Percentiles rank a stretch among this genome's conserved stretches.
These are phyloP conservation scores for Celastrina argiolus DNA, from an alignment of 2,888 invertebrate genomes.

Conservation along the genomic window DNA sequence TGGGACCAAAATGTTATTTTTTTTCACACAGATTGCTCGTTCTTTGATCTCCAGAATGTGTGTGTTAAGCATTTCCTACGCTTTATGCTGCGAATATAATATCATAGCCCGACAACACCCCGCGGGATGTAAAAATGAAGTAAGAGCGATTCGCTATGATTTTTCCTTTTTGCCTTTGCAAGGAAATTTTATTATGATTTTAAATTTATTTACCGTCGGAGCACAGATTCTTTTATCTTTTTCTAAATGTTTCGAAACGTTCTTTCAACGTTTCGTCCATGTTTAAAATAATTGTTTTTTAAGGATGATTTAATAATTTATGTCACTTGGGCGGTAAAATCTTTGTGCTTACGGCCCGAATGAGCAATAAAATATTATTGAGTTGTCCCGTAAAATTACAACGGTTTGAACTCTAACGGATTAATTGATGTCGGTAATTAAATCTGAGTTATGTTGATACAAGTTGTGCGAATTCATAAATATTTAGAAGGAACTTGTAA, in stretches of 20 bases:
- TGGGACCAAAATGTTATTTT: constrained; percentile 76
- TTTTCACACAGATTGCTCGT: constrained; percentile 75
- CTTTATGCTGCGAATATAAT: constrained; percentile 68
- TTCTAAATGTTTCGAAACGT: not conserved
- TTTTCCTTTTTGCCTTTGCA: constrained; percentile 35
- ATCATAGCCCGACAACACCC: constrained; percentile 54
- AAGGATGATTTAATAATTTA: constrained; percentile 8
- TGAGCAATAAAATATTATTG: not conserved
- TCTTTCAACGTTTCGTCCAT: not conserved
- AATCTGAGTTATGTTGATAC: constrained; percentile 8
- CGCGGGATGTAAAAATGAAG: constrained; percentile 68
- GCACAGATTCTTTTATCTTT: constrained; percentile 12
- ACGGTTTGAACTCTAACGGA: not conserved
- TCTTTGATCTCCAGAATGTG: constrained; percentile 74
- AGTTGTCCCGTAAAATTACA: not conserved
- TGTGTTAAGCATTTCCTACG: constrained; percentile 74
- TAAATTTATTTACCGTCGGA: constrained; percentile 18
- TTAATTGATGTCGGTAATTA: not conserved
- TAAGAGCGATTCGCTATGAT: constrained; percentile 57
- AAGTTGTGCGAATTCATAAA: constrained; percentile 10
- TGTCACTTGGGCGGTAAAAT: not conserved
- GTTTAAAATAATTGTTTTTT: constrained; percentile 11
- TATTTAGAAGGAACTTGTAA: not conserved
- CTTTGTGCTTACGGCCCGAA: not conserved
- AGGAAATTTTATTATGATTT: constrained; percentile 18